Conservation (phyloP, 2,113 vertebrate genomes). For the Nerophis lumbriciformis region DNA sequence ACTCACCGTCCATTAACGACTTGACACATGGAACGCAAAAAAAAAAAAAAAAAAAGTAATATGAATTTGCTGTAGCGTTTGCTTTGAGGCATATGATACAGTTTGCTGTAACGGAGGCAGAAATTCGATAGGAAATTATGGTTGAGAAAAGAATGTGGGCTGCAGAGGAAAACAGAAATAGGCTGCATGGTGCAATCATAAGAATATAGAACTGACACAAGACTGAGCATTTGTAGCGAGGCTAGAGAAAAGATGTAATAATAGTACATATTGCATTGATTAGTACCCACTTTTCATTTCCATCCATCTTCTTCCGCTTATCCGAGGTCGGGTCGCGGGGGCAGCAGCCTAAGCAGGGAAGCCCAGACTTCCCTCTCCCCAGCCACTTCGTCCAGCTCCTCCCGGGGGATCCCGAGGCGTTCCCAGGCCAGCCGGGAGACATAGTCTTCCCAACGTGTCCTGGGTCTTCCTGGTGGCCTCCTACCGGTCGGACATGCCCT, state of each 20-base stretch:
- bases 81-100: constrained; percentile 62
- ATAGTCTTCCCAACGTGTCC: too few species aligned
- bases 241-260: neutral
- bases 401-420: too few species aligned
- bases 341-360: too few species aligned
- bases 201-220: neutral
- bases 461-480: too few species aligned
- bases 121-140: constrained; percentile 46
- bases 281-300: neutral
- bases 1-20: constrained; percentile 67
- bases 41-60: constrained; percentile 47
- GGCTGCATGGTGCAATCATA: constrained; percentile 4
- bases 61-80: constrained; percentile 61
- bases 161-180: constrained; percentile 14
- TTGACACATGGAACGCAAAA: constrained; percentile 54
- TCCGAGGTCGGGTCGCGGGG: too few species aligned
- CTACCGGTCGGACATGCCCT: too few species aligned
- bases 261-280: neutral
- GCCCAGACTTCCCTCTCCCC: too few species aligned
- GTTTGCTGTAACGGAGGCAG: constrained; percentile 39
- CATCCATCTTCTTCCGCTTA: too few species aligned
- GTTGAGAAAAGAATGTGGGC: constrained; percentile 23
- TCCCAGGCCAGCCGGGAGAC: too few species aligned
- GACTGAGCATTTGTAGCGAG: neutral
- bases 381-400: too few species aligned